Base-by-base conservation (phyloP, 2,113 vertebrate species). In the Dasypus novemcinctus region DNA sequence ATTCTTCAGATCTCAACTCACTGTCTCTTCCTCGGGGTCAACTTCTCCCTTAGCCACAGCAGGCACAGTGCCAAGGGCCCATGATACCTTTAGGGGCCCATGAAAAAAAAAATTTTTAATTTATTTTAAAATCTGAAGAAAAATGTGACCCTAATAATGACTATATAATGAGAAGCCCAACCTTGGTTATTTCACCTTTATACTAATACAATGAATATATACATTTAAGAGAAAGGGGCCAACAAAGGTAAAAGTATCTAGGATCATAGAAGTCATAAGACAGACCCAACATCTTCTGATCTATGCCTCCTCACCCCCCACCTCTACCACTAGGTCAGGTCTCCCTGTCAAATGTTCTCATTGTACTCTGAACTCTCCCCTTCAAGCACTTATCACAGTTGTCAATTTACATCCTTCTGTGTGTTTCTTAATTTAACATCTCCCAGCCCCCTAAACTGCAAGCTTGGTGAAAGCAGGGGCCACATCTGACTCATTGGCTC, bases 41-140 rank as follows among this genome's bases (percentile, higher is more conserved):
- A 25, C 9, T 25, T 87, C 38, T 61, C 66, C 75, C 20, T 25
- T 1, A 87, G 36, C 57, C 10, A 46, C 3, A 64, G 57, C 46
- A 66, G 79, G 9, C 10, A 29, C 57, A 5, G 38, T 3, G 66
- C 49, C 17, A 7, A 7, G 38, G 21, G 31, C 33, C 61, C 31
- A 38, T 1, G 7, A 46, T 29, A 23, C 38, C n/a, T 4, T 66
- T 46, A 72, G 54, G 38, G 15, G n/a, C 17, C 46, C 15, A 3
- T 36, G 13, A 11, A 57, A 36, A 68, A 61, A 61, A 78, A 54
- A 54, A 2, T 13, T 23, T 27, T 61, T 33, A 49, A 78, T 64
- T 82, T 87, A 38, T 90, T 89, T 61, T 36, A 72, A 93, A 95
- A 87, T 90, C 23, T 41, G 41, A 81, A 74, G 43, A 68, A 86